Conservation (phyloP, 2,113 vertebrate genomes). For the Cacatua alba region DNA sequence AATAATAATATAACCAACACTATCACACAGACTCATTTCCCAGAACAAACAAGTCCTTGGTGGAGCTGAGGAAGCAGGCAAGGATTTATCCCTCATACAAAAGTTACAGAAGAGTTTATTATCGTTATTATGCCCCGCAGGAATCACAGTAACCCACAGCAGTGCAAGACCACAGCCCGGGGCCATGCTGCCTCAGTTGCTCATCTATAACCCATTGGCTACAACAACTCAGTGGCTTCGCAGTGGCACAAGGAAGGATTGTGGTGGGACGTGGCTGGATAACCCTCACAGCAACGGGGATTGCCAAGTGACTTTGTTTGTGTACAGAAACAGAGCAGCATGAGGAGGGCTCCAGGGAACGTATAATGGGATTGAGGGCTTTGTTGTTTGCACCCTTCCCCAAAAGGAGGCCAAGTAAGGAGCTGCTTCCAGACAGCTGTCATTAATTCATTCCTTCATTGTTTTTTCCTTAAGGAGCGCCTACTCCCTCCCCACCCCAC, state of each 20-base stretch:
- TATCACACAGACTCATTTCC: background rate
- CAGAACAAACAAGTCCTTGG: background rate
- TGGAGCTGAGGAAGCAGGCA: background rate
- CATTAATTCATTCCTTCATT: background rate
- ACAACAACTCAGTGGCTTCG: background rate
- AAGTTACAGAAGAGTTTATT: background rate
- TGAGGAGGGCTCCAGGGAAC: background rate
- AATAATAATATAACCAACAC: background rate
- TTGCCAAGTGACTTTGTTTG: background rate
- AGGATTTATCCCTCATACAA: background rate
- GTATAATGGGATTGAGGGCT: background rate
- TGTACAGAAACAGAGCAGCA: background rate
- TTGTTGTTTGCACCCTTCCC: background rate
- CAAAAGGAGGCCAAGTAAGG: background rate
- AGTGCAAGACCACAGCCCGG: rapidly evolving
- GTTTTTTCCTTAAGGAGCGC: background rate
- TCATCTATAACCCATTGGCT: background rate
- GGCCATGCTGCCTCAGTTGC: background rate
- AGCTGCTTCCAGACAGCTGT: background rate
- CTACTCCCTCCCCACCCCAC: rapidly evolving
- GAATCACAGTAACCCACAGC: background rate
- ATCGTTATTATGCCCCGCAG: background rate
- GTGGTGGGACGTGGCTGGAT: background rate
- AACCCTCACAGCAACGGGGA: background rate
- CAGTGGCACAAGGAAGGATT: background rate